Evolutionary conservation across 2,113 vertebrate genomes (phyloP), one percentile per base, ranked within the genome.

Genomic region (Alouatta palliata): DNA sequence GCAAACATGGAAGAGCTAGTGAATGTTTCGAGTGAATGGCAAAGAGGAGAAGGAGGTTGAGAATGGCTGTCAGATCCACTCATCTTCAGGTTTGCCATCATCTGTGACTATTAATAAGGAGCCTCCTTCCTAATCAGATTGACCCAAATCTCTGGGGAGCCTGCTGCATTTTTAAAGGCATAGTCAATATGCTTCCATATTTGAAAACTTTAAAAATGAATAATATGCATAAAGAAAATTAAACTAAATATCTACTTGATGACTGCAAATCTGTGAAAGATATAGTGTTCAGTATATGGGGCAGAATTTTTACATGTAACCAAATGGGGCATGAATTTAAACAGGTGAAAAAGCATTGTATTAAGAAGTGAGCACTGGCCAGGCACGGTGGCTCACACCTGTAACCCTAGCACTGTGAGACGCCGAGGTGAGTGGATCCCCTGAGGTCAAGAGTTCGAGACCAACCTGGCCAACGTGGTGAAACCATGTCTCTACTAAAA

Each of bases 141-240:
- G 47, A 47, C 76, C 40, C 79, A 89, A 61, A 40, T 14, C 64
- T 82, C 77, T 21, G 81, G 56, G 11, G 16, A 81, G 71, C 64
- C 71, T 23, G 70, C 13, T 87, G 80, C 27, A 91, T 68, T 47
- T 77, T 64, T 84, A 83, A 90, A 90, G 21, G 21, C 25, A 84
- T 80, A 2, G 45, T 90, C 75, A 92, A n/a, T 68, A 54, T 64
- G 35, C 27, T 96, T 95, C 23, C n/a, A 52, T 92, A 71, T 88
- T 76, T 88, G 91, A 45, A 81, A 94, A 85, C 35, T 90, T 97
- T 58, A 40, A 92, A 85, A 92, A 76, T 92, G 3, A 85, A 61
- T 45, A 91, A 70, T 71, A 80, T 43, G 8, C 66, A 58, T 82
- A 89, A 95, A 88, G 40, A 94, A 91, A 83, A 66, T 90, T 40